These are phyloP conservation scores for Trididemnum nubilum DNA, from an alignment of 23 tunicate species.

Conservation along the genomic window DNA sequence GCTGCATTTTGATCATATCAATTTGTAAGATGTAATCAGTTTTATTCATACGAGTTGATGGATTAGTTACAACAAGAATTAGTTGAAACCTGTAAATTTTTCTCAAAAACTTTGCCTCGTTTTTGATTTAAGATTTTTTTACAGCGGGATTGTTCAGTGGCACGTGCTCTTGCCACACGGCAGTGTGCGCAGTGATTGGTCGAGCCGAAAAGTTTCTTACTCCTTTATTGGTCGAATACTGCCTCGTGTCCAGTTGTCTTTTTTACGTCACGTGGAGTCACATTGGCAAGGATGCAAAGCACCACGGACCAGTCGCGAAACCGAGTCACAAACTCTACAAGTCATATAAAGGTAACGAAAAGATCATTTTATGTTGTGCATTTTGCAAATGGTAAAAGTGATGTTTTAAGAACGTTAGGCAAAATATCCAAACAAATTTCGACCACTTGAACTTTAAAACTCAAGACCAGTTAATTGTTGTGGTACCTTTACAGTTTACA, in stretches of 20 bases:
- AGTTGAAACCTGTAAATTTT: too few relatives aligned
- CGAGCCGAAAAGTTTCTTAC: constrained; percentile 30
- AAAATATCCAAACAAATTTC: too few relatives aligned
- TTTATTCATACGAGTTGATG: too few relatives aligned
- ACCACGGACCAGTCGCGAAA: constrained; percentile 32
- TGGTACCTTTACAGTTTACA: too few relatives aligned
- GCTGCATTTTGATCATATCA: too few relatives aligned
- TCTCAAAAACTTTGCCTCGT: background rate
- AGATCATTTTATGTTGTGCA: too few relatives aligned
- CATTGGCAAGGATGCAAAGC: constrained; percentile 7
- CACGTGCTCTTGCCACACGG: constrained; percentile 10
- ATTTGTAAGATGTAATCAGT: too few relatives aligned
- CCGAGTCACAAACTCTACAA: constrained; percentile 79
- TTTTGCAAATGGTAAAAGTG: too few relatives aligned
- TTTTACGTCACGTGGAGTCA: constrained; percentile 19
- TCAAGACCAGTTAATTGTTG: too few relatives aligned
- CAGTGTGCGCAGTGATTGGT: constrained; percentile 19
- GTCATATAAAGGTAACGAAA: constrained; percentile 77
- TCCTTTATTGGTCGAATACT: constrained; percentile 23
- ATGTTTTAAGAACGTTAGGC: too few relatives aligned
- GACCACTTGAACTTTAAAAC: too few relatives aligned
- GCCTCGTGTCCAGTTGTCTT: constrained; percentile 23
- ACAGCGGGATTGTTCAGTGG: constrained; percentile 27
- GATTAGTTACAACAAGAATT: too few relatives aligned
- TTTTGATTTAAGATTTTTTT: background rate